Evolutionary conservation across 2,888 invertebrate genomes (phyloP).

Genomic region (Copidosoma aretas): DNA sequence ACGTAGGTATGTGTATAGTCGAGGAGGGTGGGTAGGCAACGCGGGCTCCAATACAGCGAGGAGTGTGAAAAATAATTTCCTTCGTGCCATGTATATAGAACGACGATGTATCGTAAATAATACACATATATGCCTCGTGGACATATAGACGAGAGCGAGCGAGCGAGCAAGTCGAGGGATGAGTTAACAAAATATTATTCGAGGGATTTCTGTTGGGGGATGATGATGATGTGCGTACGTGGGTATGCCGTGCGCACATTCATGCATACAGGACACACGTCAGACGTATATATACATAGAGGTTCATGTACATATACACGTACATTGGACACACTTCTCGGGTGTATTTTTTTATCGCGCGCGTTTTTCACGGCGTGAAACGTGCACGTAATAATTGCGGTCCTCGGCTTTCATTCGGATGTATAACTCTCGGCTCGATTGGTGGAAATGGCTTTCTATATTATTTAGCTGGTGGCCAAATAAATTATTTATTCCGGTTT

Average conservation of each 20-base stretch:
- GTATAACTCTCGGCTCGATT: background rate
- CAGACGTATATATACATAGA: too few species aligned
- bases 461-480: background rate
- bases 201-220: constrained; percentile 26
- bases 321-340: too few species aligned
- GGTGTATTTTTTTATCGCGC: too few species aligned
- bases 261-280: too few species aligned
- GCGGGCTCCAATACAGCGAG: constrained; percentile 21
- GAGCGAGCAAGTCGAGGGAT: constrained; percentile 31
- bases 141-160: constrained; percentile 25
- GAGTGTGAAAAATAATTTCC: constrained; percentile 62
- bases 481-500: constrained; percentile 10
- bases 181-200: constrained; percentile 42
- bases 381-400: background rate
- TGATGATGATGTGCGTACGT: constrained; percentile 3
- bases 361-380: background rate
- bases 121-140: constrained; percentile 46
- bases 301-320: background rate
- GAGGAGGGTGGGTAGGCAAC: background rate
- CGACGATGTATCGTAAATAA: too few species aligned
- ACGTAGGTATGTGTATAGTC: too few species aligned
- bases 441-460: constrained; percentile 8
- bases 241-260: constrained; percentile 10
- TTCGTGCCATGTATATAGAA: constrained; percentile 39
- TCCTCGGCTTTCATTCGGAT: background rate